Percentiles rank a stretch among this genome's conserved stretches.
Conservation (phyloP, 2,888 invertebrate species). For the Odontocerum albicorne region DNA sequence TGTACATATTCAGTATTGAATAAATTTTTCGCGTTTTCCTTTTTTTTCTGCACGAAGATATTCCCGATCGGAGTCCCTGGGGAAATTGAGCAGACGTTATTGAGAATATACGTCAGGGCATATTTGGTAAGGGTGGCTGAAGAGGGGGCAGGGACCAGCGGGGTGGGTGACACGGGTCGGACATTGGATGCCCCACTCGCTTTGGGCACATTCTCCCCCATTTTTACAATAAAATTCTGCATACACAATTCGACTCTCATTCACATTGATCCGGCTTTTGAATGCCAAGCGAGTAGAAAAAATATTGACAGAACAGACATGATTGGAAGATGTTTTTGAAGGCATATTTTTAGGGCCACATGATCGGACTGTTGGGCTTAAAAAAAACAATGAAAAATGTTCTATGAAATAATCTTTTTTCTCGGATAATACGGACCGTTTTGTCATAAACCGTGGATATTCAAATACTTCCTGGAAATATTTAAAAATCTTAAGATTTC, state of each 20-base stretch:
- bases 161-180: constrained; percentile 32
- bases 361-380: too few species aligned
- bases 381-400: too few species aligned
- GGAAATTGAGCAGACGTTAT: constrained; percentile 35
- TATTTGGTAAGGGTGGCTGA: constrained; percentile 8
- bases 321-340: constrained; percentile 8
- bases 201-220: not conserved
- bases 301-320: constrained; percentile 10
- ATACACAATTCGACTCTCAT: constrained; percentile 20
- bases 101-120: constrained; percentile 34
- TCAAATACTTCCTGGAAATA: too few species aligned
- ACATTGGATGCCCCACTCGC: constrained; percentile 19
- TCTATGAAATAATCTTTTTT: too few species aligned
- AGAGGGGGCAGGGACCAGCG: constrained; percentile 9
- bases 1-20: constrained; percentile 25
- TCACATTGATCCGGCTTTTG: constrained; percentile 20
- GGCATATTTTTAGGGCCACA: too few species aligned
- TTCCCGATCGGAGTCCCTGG: constrained; percentile 29
- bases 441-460: too few species aligned
- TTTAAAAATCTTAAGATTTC: too few species aligned
- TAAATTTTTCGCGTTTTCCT: constrained; percentile 31
- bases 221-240: constrained; percentile 20
- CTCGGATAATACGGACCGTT: too few species aligned
- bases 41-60: constrained; percentile 32
- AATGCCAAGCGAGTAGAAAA: constrained; percentile 6